Base-by-base conservation (phyloP, 2,888 invertebrate genomes). In the Cantharis rufa region DNA sequence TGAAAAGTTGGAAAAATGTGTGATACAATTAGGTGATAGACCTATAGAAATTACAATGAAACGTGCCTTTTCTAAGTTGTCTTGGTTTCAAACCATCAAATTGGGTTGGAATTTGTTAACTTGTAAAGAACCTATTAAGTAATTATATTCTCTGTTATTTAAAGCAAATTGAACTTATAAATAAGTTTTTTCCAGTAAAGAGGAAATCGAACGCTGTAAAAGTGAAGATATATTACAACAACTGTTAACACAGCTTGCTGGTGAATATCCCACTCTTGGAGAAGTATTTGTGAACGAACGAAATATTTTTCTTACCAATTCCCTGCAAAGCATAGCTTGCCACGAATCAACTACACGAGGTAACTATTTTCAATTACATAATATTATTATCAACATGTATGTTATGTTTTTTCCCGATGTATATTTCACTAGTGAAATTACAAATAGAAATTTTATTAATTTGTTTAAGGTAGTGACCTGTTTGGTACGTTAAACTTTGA, bases 151-250 rank as follows among this genome's bases (percentile, higher is more conserved):
- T 2, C 24, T 9, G 32, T 3, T 13, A 62, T 62, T 24, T 15
- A 10, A 62, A 69, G n/a, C 24, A 69, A 76, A 27, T 21, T 15
- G 16, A 68, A 18, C 15, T 62, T 61, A 62, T 11, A 69, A 15
- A 48, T n/a, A 32, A 13, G 66, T 75, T 77, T 71, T 76, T 82
- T 85, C 63, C 84, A 98, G 96, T 82, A 92, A 94, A 84, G 96
- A 98, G 88, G 98, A 98, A 86, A 95, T 99, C 7, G 99, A 99
- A 88, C 94, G 94, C 82, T 98, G 96, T 86, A 99, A 99, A 87
- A 93, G 96, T 85, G 93, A 94, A 81, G 97, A 98, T 88, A 91
- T 98, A 87, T 87, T 99, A 15, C 97, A 98, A 83, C 95, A 97
- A 85, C 91, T 99, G 89, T 89, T 99, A 84, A 93, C 94, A 64